A percentile compares a stretch with the other conserved stretches of the same genome.
Evolutionary conservation across 2,888 invertebrate species (phyloP).

Genomic region (Adineta ricciae): DNA sequence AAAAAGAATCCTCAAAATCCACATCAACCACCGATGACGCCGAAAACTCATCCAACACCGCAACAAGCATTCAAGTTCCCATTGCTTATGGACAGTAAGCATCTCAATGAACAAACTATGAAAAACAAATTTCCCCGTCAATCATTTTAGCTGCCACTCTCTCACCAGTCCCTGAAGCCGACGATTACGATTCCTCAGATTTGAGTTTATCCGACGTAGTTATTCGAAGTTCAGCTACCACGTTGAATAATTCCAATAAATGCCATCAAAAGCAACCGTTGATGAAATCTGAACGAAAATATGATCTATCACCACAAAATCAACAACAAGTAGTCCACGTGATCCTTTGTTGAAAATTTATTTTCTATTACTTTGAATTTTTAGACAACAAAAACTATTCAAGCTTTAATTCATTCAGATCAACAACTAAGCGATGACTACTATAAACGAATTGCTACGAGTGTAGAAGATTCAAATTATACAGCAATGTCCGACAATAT

Average conservation of each 20-base stretch:
- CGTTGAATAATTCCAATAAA: not conserved
- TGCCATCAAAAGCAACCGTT: not conserved
- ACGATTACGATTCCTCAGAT: not conserved
- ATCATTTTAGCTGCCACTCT: not conserved
- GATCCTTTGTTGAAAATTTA: not conserved
- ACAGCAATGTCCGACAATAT: not conserved
- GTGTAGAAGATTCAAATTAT: not conserved
- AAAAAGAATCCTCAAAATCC: not conserved
- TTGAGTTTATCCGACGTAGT: not conserved
- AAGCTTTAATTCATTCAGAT: not conserved
- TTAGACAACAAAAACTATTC: not conserved
- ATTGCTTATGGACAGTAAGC: not conserved
- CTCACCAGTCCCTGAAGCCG: not conserved
- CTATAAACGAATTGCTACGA: not conserved
- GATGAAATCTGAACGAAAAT: not conserved
- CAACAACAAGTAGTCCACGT: not conserved
- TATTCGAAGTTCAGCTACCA: not conserved
- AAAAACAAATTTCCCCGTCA: no score
- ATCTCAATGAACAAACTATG: no score
- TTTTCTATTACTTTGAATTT: not conserved
- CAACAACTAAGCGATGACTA: not conserved
- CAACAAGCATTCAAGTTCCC: not conserved
- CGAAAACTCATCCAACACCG: not conserved
- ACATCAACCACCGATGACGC: not conserved
- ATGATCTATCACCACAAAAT: not conserved